Base-by-base conservation (phyloP, 2,113 vertebrate genomes). In the Grantiella picta region DNA sequence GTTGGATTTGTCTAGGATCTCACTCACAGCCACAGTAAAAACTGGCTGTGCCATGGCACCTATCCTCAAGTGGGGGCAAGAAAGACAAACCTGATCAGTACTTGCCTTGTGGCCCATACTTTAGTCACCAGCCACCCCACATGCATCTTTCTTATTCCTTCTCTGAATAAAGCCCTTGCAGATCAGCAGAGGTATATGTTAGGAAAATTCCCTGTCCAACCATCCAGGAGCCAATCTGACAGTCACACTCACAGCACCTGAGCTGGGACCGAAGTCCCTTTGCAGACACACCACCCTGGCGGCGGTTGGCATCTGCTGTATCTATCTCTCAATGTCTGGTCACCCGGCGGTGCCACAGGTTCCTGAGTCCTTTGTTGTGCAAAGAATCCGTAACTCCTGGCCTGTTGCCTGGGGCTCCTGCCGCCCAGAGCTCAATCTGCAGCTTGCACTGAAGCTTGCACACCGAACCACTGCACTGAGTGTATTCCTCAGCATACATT, bases 21-120 rank as follows among this genome's bases (percentile, higher is more conserved):
- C 18, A 12, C 35, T 82, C 54, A 47, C 12, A 89, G 56, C 12
- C 45, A 38, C 27, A 56, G 12, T 7, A 68, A 77, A 71, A 16
- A 16, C 2, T 0, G 0, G 15, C 11, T 52, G 2, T 31, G 57
- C 2, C 1, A 28, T 31, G 49, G 12, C 64, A 89, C 7, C 38
- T 28, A 12, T 53, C 31, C 47, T 68, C 42, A 47, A 15, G 14
- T 1, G 5, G 57, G 27, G 9, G 6, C 15, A 77, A 73, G 42
- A 40, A 80, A 65, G 19, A 53, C 14, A 56, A 57, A 49, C 53
- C 20, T 27, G 9, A 53, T 50, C 9, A 40, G 22, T 54, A 15
- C 73, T 86, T 64, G 3, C 12, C 10, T 79, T 44, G 42, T 22
- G 60, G 35, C 6, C 40, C 14, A 4, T 86, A 82, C 24, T 42